Conservation (phyloP, 2,797 vertebrate genomes). For the Poeciliopsis turneri region DNA sequence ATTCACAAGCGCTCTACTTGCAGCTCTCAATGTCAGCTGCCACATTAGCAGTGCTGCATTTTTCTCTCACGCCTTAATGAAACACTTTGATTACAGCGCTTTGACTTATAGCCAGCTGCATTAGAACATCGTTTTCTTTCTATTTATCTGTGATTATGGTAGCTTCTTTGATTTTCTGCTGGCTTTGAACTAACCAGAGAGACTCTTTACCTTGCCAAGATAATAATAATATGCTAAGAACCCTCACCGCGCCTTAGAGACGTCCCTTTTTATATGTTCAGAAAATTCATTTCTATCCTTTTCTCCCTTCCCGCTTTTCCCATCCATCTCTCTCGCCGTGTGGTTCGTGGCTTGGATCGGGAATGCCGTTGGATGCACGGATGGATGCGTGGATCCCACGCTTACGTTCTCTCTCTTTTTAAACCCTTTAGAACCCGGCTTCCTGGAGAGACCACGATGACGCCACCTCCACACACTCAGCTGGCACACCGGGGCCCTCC, state of each 20-base stretch:
- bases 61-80: slow-evolving; percentile 77
- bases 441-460: slow-evolving; percentile 99
- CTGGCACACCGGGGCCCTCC: slow-evolving; percentile 98
- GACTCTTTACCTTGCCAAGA: slow-evolving; percentile 48
- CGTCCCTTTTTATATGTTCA: slow-evolving; percentile 74
- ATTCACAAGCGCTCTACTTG: slow-evolving; percentile 64
- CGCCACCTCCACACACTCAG: slow-evolving; percentile 98
- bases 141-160: slow-evolving; percentile 57
- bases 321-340: slow-evolving; percentile 77
- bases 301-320: slow-evolving; percentile 47
- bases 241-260: slow-evolving; percentile 63
- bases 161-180: slow-evolving; percentile 64
- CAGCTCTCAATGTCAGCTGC: slow-evolving; percentile 66
- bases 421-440: slow-evolving; percentile 93
- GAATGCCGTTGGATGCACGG: slow-evolving; percentile 77
- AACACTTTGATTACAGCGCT: slow-evolving; percentile 74
- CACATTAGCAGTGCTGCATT: slow-evolving; percentile 68
- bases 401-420: slow-evolving; percentile 70
- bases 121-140: slow-evolving; percentile 51
- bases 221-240: slow-evolving; percentile 63
- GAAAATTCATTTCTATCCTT: slow-evolving; percentile 77
- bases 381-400: slow-evolving; percentile 70
- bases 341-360: slow-evolving; percentile 79
- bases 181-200: slow-evolving; percentile 36
- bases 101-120: slow-evolving; percentile 74